Evolutionary conservation across 2,797 vertebrate species (phyloP), one percentile per base, ranked within the genome.

Genomic region (Melopsittacus undulatus): DNA sequence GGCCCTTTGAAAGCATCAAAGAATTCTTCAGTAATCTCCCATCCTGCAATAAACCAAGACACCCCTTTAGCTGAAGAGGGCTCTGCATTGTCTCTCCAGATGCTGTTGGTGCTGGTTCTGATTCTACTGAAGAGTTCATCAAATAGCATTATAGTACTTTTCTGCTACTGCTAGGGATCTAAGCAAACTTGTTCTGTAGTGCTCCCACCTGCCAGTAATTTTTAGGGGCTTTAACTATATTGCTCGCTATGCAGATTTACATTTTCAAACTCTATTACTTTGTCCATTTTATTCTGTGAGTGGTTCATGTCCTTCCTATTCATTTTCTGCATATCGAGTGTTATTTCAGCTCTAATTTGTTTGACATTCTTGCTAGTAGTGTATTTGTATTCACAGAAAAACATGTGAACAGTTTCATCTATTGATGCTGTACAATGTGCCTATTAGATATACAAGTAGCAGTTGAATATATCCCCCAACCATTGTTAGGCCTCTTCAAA

Each of bases 361-460:
- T 96, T 95, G 87, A 95, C 83, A 29, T 91, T 97, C 94, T 92
- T 87, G 94, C 83, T 94, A 69, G 92, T 84, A 91, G 83, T 92
- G 79, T 96, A 96, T 97, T 95, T 96, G 94, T 93, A 96, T 97
- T 96, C 96, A 96, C 85, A 85, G 87, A 87, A 95, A 96, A 96
- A 79, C 83, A 89, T 87, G 91, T 78, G 94, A 96, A 94, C 94
- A 96, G 92, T 97, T 96, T 97, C 81, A 92, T 96, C 94, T 94
- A 96, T 94, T 96, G 95, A 96, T 92, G 90, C 93, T 1, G 57
- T 94, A 93, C 95, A 97, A 95, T 96, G 82, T 90, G 94, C 87
- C 80, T 89, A 93, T 96, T 96, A 95, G 83, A 95, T 94, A 87
- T 92, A 94, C 91, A 97, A 97, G 86, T 69, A 94, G 94, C 89